Base-by-base conservation (phyloP, 2,888 invertebrate species). In the Yponomeuta sedellus region DNA sequence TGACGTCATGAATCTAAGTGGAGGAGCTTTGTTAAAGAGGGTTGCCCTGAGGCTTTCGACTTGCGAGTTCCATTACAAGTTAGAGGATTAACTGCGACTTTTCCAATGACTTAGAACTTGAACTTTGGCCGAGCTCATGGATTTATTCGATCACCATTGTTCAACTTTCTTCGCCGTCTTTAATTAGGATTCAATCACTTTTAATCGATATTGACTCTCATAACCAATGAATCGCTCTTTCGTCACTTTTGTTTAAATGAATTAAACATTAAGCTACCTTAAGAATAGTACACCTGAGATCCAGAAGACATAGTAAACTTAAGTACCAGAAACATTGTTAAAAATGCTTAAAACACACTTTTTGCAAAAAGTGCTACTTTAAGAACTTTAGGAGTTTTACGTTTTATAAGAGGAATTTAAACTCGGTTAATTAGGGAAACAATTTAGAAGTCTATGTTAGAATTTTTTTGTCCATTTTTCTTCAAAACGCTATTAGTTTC, bases 1-100 rank as follows among this genome's bases (percentile, higher is more conserved):
- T 74, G 75, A 75, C 75, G 74, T 74, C 75, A 75, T 64, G 66
- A 65, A 67, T 68, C 58, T 64, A 19, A 64, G 64, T 58, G 64
- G 25, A 44, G 34, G 10, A 57, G 39, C 52, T 64, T 52, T 44
- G 64, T 44, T 44, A 16, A 22, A 28, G 52, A 25, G 62, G 62
- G 62, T n/a, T 34, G 22, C n/a, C 39, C 39, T 62, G 62, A 28
- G 34, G n/a, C 39, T 10, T 61, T 61, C n/a, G 34, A 39, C 62
- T 61, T 22, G 58, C 19, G 58, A 59, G 20, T 12, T 52, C 20
- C 25, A 59, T 59, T 59, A 22, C 8, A 59, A 20, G 25, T 25
- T 20, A 22, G 12, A 22, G 59, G 59, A 52, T 52, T 52, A 52
- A 52, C 44, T 52, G 44, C 16, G 44, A 52, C 44, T 16, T 52